These are phyloP conservation scores for Valencia hispanica DNA, from an alignment of 2,797 vertebrate species.

Conservation along the genomic window DNA sequence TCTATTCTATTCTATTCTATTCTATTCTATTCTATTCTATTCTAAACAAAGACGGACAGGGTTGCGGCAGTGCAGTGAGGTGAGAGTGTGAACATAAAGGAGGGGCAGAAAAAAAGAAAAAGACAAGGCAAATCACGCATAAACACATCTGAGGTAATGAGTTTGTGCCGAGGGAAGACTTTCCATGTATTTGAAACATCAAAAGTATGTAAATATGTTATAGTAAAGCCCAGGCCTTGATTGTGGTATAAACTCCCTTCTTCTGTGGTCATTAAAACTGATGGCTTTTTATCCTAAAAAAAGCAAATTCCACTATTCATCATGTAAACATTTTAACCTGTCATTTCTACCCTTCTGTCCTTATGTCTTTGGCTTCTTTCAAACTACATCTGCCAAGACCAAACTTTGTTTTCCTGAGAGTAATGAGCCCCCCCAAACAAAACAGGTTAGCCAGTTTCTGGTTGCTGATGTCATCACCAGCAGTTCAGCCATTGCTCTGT, in stretches of 20 bases:
- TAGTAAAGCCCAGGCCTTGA: constrained; percentile 34
- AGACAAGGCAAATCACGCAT: constrained; percentile 39
- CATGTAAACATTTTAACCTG: constrained; percentile 30
- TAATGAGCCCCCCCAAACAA: constrained; percentile 30
- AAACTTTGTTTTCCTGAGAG: constrained; percentile 20
- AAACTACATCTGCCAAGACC: constrained; percentile 44
- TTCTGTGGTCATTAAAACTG: constrained; percentile 13
- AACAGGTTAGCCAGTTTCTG: constrained; percentile 59
- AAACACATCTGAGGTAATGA: constrained; percentile 65
- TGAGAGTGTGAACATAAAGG: constrained; percentile 28
- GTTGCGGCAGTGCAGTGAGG: constrained; percentile 35
- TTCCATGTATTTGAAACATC: constrained; percentile 43
- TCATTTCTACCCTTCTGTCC: constrained; percentile 19
- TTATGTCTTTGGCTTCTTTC: constrained; percentile 14
- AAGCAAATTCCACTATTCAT: constrained; percentile 10
- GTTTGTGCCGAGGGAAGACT: constrained; percentile 56
- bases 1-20: too few relatives aligned
- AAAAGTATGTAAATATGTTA: constrained; percentile 47
- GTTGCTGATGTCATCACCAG: constrained; percentile 72
- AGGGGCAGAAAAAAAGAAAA: constrained; percentile 47
- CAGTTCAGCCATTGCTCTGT: constrained; percentile 65
- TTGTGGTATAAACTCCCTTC: constrained; percentile 39
- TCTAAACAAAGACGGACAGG: constrained; percentile 43
- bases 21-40: too few relatives aligned
- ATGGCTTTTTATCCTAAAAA: constrained; percentile 8